Percentiles rank a stretch among this genome's conserved stretches.
These are phyloP conservation scores for Ectropis crepuscularia DNA, from an alignment of 2,888 invertebrate genomes.

Conservation along the genomic window DNA sequence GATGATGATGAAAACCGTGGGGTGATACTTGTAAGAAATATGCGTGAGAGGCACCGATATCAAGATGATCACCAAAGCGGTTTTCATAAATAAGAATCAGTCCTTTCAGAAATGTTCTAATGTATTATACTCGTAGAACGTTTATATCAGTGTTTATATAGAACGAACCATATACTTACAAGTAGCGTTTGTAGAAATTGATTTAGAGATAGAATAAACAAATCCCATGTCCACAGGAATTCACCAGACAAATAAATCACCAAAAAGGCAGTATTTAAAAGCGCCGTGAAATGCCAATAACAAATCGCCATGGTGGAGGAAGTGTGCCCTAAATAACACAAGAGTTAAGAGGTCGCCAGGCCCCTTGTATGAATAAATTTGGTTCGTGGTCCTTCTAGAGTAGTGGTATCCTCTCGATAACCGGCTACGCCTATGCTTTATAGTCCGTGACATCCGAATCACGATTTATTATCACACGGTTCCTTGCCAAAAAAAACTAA, in stretches of 20 bases:
- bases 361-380: constrained; percentile 81
- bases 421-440: constrained; percentile 82
- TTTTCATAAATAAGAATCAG: too few relatives aligned
- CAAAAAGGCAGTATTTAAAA: constrained; percentile 51
- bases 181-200: neutral
- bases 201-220: constrained; percentile 14
- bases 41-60: too few relatives aligned
- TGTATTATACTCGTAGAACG: too few relatives aligned
- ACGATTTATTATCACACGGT: constrained; percentile 79
- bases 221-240: constrained; percentile 24
- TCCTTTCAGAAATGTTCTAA: too few relatives aligned
- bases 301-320: constrained; percentile 67
- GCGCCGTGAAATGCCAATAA: constrained; percentile 43
- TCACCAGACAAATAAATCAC: constrained; percentile 34
- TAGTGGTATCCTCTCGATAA: constrained; percentile 79
- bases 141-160: too few relatives aligned
- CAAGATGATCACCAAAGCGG: too few relatives aligned
- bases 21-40: too few relatives aligned
- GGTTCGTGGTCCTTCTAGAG: constrained; percentile 48
- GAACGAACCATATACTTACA: too few relatives aligned
- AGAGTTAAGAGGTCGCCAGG: constrained; percentile 72
- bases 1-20: too few relatives aligned
- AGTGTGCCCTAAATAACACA: constrained; percentile 79
- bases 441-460: constrained; percentile 83
- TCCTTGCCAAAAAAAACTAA: constrained; percentile 57